phyloP scores from a whole-genome alignment of 2,797 vertebrate genomes.

The Eulemur mongoz region DNA sequence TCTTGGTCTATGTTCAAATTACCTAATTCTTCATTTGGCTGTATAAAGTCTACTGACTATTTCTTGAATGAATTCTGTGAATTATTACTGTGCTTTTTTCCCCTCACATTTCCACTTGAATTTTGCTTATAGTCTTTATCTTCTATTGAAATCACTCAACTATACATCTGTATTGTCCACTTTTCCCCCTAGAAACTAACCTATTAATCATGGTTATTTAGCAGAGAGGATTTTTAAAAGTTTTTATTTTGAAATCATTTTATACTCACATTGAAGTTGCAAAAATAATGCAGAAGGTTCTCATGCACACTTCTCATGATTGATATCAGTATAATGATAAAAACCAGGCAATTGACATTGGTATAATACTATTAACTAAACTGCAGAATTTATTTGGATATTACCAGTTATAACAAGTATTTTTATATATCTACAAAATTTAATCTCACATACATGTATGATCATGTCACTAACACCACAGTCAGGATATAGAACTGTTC shows the following conservation, averaged over 20 bases:
- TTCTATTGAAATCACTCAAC: not conserved
- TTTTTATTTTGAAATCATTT: not conserved
- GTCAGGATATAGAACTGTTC: not conserved
- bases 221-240: not conserved
- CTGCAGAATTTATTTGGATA: not conserved
- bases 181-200: not conserved
- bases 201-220: not conserved
- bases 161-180: not conserved
- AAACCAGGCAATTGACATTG: not conserved
- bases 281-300: not conserved
- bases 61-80: not conserved
- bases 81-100: not conserved
- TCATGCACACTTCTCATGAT: not conserved
- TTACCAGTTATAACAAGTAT: not conserved
- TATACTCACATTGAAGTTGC: not conserved
- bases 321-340: not conserved
- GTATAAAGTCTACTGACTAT: not conserved
- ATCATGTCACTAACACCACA: not conserved
- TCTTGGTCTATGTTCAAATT: not conserved
- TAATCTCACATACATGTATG: not conserved
- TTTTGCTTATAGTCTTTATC: not conserved
- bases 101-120: not conserved
- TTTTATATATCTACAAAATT: not conserved
- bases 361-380: not conserved
- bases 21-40: not conserved